Base-by-base conservation (phyloP, 2,888 invertebrate genomes). In the Acronicta leporina region DNA sequence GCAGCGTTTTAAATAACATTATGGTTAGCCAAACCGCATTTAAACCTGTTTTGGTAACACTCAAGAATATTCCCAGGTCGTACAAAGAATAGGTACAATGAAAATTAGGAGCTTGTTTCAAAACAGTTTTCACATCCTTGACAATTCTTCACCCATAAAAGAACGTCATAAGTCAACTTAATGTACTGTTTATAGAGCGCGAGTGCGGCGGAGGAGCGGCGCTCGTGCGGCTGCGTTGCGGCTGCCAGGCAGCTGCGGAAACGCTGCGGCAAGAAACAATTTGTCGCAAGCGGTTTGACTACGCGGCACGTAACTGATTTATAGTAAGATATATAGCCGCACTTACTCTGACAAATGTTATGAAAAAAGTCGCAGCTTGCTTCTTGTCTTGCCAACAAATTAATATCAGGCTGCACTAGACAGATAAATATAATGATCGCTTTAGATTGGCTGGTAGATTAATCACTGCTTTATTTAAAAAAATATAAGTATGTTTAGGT, bases 81-180 rank as follows among this genome's bases (percentile, higher is more conserved):
- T 44, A 60, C 33, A 10, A 47, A 25, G 0, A 54, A 51, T 43
- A 35, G n/a, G n/a, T n/a, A n/a, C 38, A 42, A 45, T 40, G 50
- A 8, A 8, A 47, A 62, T 48, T 9, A 48, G 9, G 13, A 53
- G n/a, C 10, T 50, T 41, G 11, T 48, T 41, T 42, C 25, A 27
- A 51, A 53, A 38, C 44, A 53, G 27, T 60, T 35, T 51, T 20
- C 35, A 35, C 13, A 47, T 44, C 35, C 15, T 16, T 3, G 15
- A 13, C 25, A 38, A 20, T 35, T 16, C 11, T 16, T 38, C 16
- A 7, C 16, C 7, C 15, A 42, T 54, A 41, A 35, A 55, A 53
- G 14, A 27, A 35, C 8, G 16, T 15, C 30, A 16, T 55, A 40
- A 59, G 38, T 61, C 41, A 61, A 52, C 49, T 53, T 56, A 60